Evolutionary conservation across 2,113 vertebrate species (phyloP).

Genomic region (Brachionichthys hirsutus): DNA sequence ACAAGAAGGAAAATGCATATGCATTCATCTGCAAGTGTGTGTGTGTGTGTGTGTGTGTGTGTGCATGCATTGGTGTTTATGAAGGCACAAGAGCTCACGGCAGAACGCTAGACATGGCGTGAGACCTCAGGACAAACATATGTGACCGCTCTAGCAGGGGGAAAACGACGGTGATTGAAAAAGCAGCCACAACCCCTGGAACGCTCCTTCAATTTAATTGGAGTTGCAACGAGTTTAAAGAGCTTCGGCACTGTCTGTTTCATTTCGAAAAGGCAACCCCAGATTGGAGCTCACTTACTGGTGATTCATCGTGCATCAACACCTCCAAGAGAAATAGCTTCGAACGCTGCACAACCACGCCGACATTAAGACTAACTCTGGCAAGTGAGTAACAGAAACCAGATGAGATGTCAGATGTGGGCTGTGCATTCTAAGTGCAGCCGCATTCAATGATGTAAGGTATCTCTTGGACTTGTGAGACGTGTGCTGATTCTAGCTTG

Average conservation of each 20-base stretch:
- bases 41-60: slow-evolving; percentile 35
- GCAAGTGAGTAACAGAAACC: slow-evolving; percentile 44
- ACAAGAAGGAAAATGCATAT: too few relatives aligned
- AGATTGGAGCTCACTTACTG: slow-evolving; percentile 14
- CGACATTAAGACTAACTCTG: slow-evolving; percentile 30
- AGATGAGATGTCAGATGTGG: slow-evolving; percentile 56
- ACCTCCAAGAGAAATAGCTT: slow-evolving; percentile 41
- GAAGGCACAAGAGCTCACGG: slow-evolving; percentile 42
- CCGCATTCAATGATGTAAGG: slow-evolving; percentile 43
- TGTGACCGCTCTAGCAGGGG: slow-evolving; percentile 37
- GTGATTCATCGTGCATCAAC: slow-evolving; percentile 52
- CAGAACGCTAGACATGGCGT: slow-evolving; percentile 40
- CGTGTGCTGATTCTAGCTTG: slow-evolving; percentile 42
- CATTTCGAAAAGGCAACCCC: slow-evolving; percentile 15
- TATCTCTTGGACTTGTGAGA: slow-evolving; percentile 32
- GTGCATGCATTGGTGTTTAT: slow-evolving; percentile 31
- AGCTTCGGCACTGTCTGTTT: slow-evolving; percentile 18
- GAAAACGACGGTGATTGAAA: slow-evolving; percentile 39
- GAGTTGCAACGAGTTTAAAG: slow-evolving; percentile 45
- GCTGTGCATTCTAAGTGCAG: slow-evolving; percentile 19
- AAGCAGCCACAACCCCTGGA: slow-evolving; percentile 49
- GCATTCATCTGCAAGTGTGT: not conserved
- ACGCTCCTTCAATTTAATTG: slow-evolving; percentile 47
- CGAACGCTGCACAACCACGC: slow-evolving; percentile 36
- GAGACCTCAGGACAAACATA: slow-evolving; percentile 58